phyloP scores from a whole-genome alignment of 2,113 vertebrate species.

The Dolichallabes microphthalmus region DNA sequence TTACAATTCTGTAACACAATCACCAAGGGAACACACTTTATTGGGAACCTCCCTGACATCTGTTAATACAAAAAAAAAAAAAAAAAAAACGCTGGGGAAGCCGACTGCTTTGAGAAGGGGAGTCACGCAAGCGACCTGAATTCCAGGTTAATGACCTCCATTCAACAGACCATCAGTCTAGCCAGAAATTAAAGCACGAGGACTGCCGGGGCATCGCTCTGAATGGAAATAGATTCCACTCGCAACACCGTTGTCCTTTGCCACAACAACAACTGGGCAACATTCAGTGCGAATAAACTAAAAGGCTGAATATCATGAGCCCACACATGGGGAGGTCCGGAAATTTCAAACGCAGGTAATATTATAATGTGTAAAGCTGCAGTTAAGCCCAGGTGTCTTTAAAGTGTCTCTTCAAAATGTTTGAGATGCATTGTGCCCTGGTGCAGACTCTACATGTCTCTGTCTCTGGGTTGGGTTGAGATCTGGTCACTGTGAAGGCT shows the following conservation, averaged over 20 bases:
- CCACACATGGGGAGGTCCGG: constrained; percentile 50
- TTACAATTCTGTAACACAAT: neutral
- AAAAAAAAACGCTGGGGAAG: constrained; percentile 10
- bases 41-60: constrained; percentile 1
- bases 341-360: constrained; percentile 30
- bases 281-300: constrained; percentile 63
- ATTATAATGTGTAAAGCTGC: constrained; percentile 9
- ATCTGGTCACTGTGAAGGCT: neutral
- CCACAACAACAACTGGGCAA: constrained; percentile 63
- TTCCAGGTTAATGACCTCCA: constrained; percentile 48
- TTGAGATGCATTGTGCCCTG: neutral
- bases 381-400: constrained; percentile 21
- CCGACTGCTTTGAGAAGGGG: constrained; percentile 29
- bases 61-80: constrained; percentile 19
- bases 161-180: constrained; percentile 55
- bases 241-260: constrained; percentile 61
- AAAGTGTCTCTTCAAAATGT: neutral
- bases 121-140: constrained; percentile 45
- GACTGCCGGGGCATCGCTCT: constrained; percentile 51
- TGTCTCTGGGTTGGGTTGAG: neutral
- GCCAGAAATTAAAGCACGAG: constrained; percentile 49
- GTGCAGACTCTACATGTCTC: neutral
- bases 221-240: constrained; percentile 64
- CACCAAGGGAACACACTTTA: neutral
- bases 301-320: constrained; percentile 58